A percentile compares a stretch with the other conserved stretches of the same genome.
Conservation (phyloP, 2,113 vertebrate species). For the Eleginops maclovinus region DNA sequence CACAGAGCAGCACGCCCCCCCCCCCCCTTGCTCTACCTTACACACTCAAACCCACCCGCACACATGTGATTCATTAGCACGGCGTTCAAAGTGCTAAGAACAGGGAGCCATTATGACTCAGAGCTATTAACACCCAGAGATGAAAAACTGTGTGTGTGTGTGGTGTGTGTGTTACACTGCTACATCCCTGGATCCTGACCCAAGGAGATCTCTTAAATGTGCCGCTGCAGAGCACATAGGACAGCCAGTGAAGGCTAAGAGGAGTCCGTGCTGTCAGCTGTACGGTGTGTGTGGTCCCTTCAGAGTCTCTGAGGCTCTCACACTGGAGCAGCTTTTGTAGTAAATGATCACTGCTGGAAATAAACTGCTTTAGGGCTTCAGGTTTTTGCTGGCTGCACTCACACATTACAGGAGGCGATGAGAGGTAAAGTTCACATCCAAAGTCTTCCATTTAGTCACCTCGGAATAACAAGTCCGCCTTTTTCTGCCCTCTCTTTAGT, state of each 20-base stretch:
- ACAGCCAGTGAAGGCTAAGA: conserved; percentile 51
- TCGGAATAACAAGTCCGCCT: conserved; percentile 22
- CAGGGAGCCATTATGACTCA: conserved; percentile 75
- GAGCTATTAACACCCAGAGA: conserved; percentile 60
- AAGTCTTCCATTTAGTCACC: conserved; percentile 29
- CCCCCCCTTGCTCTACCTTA: conserved; percentile 49
- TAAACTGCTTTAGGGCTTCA: conserved; percentile 38
- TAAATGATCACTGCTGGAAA: conserved; percentile 43
- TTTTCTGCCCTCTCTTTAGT: conserved; percentile 1
- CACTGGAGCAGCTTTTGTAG: conserved; percentile 44
- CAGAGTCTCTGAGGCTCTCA: conserved; percentile 31
- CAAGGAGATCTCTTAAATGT: conserved; percentile 56
- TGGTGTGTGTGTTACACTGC: conserved; percentile 21
- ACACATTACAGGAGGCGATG: conserved; percentile 22
- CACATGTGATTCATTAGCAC: conserved; percentile 72
- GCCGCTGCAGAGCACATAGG: conserved; percentile 55
- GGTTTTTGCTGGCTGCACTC: conserved; percentile 19
- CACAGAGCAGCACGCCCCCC: conserved; percentile 50
- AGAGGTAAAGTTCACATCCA: conserved; percentile 18
- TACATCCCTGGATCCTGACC: conserved; percentile 29
- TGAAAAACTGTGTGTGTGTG: conserved; percentile 53
- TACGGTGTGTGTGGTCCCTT: conserved; percentile 70
- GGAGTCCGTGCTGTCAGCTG: conserved; percentile 41
- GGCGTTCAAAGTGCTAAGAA: conserved; percentile 69
- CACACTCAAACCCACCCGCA: conserved; percentile 59